These are phyloP conservation scores for Papilio elwesi DNA, from an alignment of 2,888 invertebrate genomes.

Conservation along the genomic window DNA sequence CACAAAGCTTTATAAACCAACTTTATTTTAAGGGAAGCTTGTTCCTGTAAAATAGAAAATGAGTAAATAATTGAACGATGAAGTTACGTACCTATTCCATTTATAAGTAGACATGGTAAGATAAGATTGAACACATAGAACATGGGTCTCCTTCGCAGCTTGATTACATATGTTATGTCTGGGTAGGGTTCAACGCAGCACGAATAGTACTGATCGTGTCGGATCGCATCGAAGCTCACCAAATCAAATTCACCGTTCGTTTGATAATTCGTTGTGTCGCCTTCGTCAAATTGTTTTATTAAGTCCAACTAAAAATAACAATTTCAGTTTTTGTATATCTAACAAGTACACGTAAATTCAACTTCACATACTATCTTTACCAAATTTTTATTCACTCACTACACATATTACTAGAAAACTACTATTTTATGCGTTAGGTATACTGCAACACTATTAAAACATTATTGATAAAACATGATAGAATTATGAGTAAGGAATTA, in stretches of 20 bases:
- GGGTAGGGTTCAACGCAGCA: slow-evolving; percentile 93
- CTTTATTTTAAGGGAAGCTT: too few relatives aligned
- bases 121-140: slow-evolving; percentile 95
- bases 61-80: slow-evolving; percentile 9
- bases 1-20: too few relatives aligned
- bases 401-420: neutral
- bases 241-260: slow-evolving; percentile 96
- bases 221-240: slow-evolving; percentile 89
- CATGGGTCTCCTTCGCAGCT: slow-evolving; percentile 89
- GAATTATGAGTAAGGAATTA: neutral
- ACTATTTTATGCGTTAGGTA: neutral
- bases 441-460: neutral
- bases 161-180: slow-evolving; percentile 92
- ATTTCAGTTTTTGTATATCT: slow-evolving; percentile 4
- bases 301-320: slow-evolving; percentile 86
- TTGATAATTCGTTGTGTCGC: slow-evolving; percentile 94
- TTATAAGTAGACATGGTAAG: slow-evolving; percentile 92
- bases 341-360: neutral
- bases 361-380: neutral
- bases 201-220: slow-evolving; percentile 90
- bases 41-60: neutral
- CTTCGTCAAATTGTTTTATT: slow-evolving; percentile 90
- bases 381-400: neutral
- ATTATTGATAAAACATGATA: neutral
- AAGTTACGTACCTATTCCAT: slow-evolving; percentile 88